Base-by-base conservation (phyloP, 2,888 invertebrate genomes). In the Timema cristinae region DNA sequence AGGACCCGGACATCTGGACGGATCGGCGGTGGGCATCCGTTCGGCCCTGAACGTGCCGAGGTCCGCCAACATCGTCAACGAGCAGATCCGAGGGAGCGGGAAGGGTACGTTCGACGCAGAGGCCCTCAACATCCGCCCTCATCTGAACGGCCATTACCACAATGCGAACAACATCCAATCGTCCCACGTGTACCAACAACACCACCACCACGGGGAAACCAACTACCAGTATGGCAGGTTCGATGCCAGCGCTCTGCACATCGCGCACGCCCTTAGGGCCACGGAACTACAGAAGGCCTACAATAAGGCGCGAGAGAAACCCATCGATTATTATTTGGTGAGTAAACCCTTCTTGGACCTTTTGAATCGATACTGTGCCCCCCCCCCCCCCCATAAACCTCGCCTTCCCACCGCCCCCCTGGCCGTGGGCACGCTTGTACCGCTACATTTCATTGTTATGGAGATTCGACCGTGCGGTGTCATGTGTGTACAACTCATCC, bases 201-300 rank as follows among this genome's bases (percentile, higher is more conserved):
- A 77, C 73, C 78, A 78, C 71, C 76, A 81, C 76, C 79, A 78
- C 74, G 68, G 68, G n/a, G 78, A 78, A 52, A 77, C 75, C 71
- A 83, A 85, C 78, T 91, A 92, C 84, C 91, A 91, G 78, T 94
- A 93, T 79, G 90, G 96, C 71, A 85, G 96, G 76, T 94, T 95
- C 83, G 96, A 97, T 84, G 93, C 95, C 50, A 92, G 93, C 81
- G 97, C 97, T 7, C 85, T 97, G 70, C 95, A 97, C 84, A 95
- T 95, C 79, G 94, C 95, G 52, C 95, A 95, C 81, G 95, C 95
- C 59, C 89, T 95, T 78, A 92, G 94, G 81, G 94, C 95, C 81
- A 95, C 95, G 50, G 94, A 95, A 83, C 86, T 95, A 76, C 95
- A 95, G 82, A 93, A 93, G 81, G 91, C 93, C 49, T 95, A 95